Evolutionary conservation across 2,797 vertebrate genomes (phyloP), one percentile per base, ranked within the genome.

Genomic region (Euphonia xanthogaster): DNA sequence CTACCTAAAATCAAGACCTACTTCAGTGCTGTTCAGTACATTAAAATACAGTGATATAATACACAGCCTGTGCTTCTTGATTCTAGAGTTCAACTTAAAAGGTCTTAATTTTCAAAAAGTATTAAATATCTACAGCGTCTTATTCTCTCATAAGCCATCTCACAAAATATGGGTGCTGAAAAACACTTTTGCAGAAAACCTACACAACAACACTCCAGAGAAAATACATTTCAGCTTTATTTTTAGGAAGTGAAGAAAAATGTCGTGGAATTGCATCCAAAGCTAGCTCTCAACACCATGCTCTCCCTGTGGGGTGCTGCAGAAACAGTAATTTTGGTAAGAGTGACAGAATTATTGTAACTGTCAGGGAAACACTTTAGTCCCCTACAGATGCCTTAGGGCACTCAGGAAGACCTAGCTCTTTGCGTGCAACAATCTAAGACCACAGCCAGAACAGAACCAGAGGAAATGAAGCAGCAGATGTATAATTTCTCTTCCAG

Each of bases 201-300:
- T 66, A 66, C 67, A 30, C 17, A 20, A 35, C 15, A 90, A 50
- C 48, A 44, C 24, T 53, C 21, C 37, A 61, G 74, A 67, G n/a
- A 85, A 94, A 80, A 76, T 8, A 63, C 12, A 50, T 50, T 93
- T 66, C 47, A 42, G 51, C 39, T 79, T 61, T 86, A 74, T 86
- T 92, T 92, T 90, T 60, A 89, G 63, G 48, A 58, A 55, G 28
- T 28, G 48, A 88, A 96, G 67, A 82, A 73, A 88, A 96, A 71
- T 37, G 18, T 14, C 16, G 42, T 2, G 25, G 74, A 84, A 85
- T 84, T 79, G 76, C 11, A 67, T 76, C 58, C 53, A 76, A 86
- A 86, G 53, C 53, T 55, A 68, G 27, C 61, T 93, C 65, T 92
- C 70, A 73, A 68, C 65, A 80, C 54, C 31, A 62, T 1, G 7